Evolutionary conservation across 2,797 vertebrate genomes (phyloP).

Genomic region (Ctenochaetus hawaiiensis): DNA sequence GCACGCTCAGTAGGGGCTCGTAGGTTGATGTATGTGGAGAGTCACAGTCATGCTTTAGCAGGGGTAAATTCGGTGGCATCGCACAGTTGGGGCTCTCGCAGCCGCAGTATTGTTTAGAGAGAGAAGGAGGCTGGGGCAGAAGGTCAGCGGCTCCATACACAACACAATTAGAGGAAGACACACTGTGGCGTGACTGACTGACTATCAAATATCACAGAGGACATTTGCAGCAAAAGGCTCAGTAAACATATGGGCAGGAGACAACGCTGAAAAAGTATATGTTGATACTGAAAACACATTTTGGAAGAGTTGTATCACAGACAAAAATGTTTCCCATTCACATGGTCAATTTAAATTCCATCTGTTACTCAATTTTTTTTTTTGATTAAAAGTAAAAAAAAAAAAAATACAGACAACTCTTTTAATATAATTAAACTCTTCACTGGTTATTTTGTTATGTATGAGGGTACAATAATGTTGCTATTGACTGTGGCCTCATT

Average conservation of each 20-base stretch:
- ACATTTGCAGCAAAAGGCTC: constrained; percentile 29
- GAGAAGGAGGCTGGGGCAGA: constrained; percentile 51
- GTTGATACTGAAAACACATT: neutral
- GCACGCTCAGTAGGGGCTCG: constrained; percentile 73
- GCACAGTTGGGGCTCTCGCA: constrained; percentile 69
- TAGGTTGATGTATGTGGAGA: constrained; percentile 71
- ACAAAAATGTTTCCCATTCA: neutral
- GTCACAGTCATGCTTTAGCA: constrained; percentile 79
- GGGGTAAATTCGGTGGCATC: constrained; percentile 67
- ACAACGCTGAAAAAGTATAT: neutral
- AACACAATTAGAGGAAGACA: constrained; percentile 62
- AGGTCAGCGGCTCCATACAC: constrained; percentile 71
- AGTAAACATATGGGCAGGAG: neutral
- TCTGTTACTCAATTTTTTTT: no score
- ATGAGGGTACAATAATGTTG: neutral
- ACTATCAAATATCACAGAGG: constrained; percentile 41
- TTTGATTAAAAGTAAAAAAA: no score
- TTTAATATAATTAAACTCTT: neutral
- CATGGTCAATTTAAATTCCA: no score
- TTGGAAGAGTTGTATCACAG: neutral
- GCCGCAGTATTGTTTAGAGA: constrained; percentile 44
- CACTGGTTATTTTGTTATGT: neutral
- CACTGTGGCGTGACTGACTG: constrained; percentile 61
- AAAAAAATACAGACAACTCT: neutral
- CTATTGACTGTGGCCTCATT: neutral